These are phyloP conservation scores for Teleiodes luculella DNA, from an alignment of 2,888 invertebrate species.

Conservation along the genomic window DNA sequence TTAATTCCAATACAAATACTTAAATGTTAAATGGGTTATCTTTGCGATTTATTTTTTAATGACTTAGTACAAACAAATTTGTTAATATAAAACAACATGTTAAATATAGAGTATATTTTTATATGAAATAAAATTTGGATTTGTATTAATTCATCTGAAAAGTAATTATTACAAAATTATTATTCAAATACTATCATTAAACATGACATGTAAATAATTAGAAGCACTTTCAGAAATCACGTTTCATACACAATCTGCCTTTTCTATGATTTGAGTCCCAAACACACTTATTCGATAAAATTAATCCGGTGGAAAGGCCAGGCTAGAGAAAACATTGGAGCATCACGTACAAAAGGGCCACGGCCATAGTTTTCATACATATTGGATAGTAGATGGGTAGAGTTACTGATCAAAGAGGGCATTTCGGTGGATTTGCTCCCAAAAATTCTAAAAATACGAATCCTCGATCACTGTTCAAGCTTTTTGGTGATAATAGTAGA, in stretches of 20 bases:
- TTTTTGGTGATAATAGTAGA: constrained; percentile 5
- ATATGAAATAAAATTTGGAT: too few species aligned
- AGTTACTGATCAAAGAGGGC: constrained; percentile 16
- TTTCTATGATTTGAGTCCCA: constrained; percentile 17
- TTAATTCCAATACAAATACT: too few species aligned
- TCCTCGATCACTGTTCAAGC: not conserved
- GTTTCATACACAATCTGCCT: not conserved
- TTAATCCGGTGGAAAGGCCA: constrained; percentile 26
- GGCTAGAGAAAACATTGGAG: constrained; percentile 25
- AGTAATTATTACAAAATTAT: too few species aligned
- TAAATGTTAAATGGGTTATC: too few species aligned
- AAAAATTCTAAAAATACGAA: constrained; percentile 5
- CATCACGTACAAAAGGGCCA: constrained; percentile 26
- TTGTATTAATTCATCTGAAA: too few species aligned
- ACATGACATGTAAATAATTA: not conserved
- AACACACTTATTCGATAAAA: constrained; percentile 22
- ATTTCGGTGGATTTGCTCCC: constrained; percentile 13
- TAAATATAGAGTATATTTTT: too few species aligned
- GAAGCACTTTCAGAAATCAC: not conserved
- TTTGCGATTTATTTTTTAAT: not conserved
- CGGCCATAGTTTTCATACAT: constrained; percentile 24
- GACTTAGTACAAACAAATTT: not conserved
- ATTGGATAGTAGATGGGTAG: constrained; percentile 22
- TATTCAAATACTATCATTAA: too few species aligned
- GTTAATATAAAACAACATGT: too few species aligned